Base-by-base conservation (phyloP, 2,113 vertebrate genomes). In the Periophthalmus modestus region DNA sequence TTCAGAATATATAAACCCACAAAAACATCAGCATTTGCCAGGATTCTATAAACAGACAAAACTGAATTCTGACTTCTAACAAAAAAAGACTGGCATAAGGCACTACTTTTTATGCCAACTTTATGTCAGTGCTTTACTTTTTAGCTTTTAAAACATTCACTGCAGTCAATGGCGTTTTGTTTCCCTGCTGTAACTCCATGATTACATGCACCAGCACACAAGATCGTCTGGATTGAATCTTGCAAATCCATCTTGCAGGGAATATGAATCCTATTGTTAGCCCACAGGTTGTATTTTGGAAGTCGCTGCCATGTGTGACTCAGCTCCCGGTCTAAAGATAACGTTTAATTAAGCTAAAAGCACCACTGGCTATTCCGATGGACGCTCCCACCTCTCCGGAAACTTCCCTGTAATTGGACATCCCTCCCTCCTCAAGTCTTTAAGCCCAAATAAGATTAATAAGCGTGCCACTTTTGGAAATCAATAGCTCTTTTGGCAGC, bases 301-400 rank as follows among this genome's bases (percentile, higher is more conserved):
- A 75, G 67, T 71, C 63, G 55, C 63, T 63, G 79, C 72, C 80
- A 63, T 79, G 72, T 63, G 74, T 92, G 94, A 93, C 86, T 93
- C 92, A 94, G 80, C 81, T 91, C 87, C 70, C 83, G 78, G 68
- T 82, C 83, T 86, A 82, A 91, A 94, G 91, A 90, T 92, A 89
- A 91, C 87, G 88, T 93, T 88, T 94, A 95, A 95, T 96, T 95
- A 95, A 93, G 89, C 91, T 96, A 95, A 96, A 95, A 96, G 95
- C 95, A 91, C 94, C 88, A 93, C 83, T 94, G 93, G 93, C 92
- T 86, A 69, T 80, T 85, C 83, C 93, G 91, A 92, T 93, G 91
- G 90, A 87, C 88, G 87, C 71, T 47, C 79, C 68, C 80, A 80
- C 82, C 66, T 78, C 76, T 66, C 82, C 75, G 71, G 82, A 89